Conservation (phyloP, 1,140 invertebrate species). For the Drosophila equinoxialis region DNA sequence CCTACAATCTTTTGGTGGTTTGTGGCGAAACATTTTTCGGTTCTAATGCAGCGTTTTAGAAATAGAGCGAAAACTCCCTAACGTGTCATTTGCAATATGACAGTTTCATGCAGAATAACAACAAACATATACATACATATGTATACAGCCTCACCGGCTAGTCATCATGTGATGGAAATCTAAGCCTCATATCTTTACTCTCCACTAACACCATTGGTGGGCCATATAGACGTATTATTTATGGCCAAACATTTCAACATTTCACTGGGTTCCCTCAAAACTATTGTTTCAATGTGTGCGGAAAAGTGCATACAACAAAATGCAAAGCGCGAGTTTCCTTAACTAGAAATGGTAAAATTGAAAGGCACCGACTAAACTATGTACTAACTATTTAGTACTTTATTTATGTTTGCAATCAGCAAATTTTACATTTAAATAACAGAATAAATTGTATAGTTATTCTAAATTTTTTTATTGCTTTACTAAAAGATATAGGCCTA, state of each 20-base stretch:
- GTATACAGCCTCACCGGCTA: background rate
- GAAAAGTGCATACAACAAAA: constrained; percentile 69
- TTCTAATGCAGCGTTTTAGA: constrained; percentile 37
- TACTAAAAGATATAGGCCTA: too few relatives aligned
- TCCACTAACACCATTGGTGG: constrained; percentile 29
- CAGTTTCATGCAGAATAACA: constrained; percentile 46
- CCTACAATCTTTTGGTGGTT: constrained; percentile 23
- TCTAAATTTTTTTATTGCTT: too few relatives aligned
- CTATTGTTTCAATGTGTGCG: constrained; percentile 68
- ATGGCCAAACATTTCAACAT: constrained; percentile 73
- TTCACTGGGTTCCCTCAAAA: constrained; percentile 27
- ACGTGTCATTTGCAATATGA: constrained; percentile 67
- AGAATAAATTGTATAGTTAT: too few relatives aligned
- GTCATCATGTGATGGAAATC: constrained; percentile 38
- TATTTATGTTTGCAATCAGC: too few relatives aligned
- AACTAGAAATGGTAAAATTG: constrained; percentile 11
- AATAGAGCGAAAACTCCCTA: constrained; percentile 39
- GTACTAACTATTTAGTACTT: background rate
- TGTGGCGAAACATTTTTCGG: constrained; percentile 39
- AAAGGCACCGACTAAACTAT: background rate
- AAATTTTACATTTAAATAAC: too few relatives aligned
- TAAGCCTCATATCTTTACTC: constrained; percentile 40
- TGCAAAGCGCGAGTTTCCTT: constrained; percentile 55
- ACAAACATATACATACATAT: constrained; percentile 23
- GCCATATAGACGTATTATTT: constrained; percentile 55